Evolutionary conservation across 2,888 invertebrate species (phyloP), one percentile per base, ranked within the genome.

Genomic region (Odiellus spinosus): DNA sequence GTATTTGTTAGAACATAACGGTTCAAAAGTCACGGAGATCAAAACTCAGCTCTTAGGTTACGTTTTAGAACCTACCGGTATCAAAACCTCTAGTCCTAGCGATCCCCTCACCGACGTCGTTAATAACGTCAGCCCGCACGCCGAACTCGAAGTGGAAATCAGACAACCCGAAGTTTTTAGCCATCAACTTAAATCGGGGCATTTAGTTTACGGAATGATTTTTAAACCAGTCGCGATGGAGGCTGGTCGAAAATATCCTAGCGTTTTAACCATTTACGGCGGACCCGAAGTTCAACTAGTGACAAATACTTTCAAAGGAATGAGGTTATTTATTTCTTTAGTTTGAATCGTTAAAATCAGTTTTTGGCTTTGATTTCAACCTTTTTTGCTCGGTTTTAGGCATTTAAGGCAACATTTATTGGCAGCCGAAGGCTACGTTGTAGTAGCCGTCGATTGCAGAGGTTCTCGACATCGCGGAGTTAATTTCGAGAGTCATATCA

Each of bases 201-300:
- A 80, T 58, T 72, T 74, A 14, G 68, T 85, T 47, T 80, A 82
- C 59, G 88, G 91, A 40, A 83, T 93, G 78, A 78, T 91, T 54
- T 91, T 90, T 70, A 82, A 84, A 17, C 58, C 58, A n/a, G 55
- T 51, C 12, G 75, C 76, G 63, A 66, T 64, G 56, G 59, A 65
- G 52, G 69, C 71, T 1, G 76, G 75, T 6, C 65, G 68, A 12
- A 77, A 80, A 51, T 88, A 90, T 70, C 95, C 98, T 1, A 90
- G 91, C 14, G 81, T 98, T 50, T 74, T 96, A 43, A 90, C 91
- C 67, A 87, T 99, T 45, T 99, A 98, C 64, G 98, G 93, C 2
- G 98, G 98, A 0, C 98, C 98, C 0, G 93, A 95, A 66, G 91
- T 96, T 42, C 96, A 99, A 70, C 76, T 93, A 35, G 96, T 98